Base-by-base conservation (phyloP, 2,888 invertebrate species). In the Elysia crispata region DNA sequence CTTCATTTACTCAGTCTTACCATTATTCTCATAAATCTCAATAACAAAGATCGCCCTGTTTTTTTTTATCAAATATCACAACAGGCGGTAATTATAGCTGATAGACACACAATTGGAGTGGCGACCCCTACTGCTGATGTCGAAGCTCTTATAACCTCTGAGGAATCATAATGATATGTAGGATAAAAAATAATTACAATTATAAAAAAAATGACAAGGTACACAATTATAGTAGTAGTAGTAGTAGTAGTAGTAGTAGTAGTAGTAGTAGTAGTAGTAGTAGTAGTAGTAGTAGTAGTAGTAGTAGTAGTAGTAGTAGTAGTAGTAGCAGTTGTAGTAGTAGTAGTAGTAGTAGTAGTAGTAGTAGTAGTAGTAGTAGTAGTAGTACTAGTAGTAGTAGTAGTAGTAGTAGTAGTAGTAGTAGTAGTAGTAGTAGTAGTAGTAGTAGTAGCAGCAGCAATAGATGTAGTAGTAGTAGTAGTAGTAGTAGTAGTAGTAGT, bases 21-120 rank as follows among this genome's bases (percentile, higher is more conserved):
- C 80, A 30, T 75, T 60, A 76, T 80, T 62, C 41, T 76, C 76
- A 31, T 80, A 75, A 23, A 30, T 30, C 50, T 76, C 76, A 1
- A 80, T 20, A 8, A 80, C 57, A 20, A 80, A 62, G 60, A 80
- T 60, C 41, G 76, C 76, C 23, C 80, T 54, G 28, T n/a, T n/a
- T n/a, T n/a, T n/a, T 62, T 18, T 1, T 60, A 18, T 76, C 80
- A 80, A 49, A 80, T 57, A 11, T 76, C 50, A 41, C 11, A 41
- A 3, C 41, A 41, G 41, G 41, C 41, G 41, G 11, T 41, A 11
- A 11, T 11, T 6, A 3, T 6, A 3, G 41, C 41, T 11, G 11
- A 11, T 6, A 41, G 11, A 41, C 41, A 41, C 41, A 41, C 41
- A 41, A 3, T 41, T 3, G 41, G 41, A 41, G 11, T 11, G 3